Evolutionary conservation across 2,888 invertebrate genomes (phyloP).

Genomic region (Tetragonisca angustula): DNA sequence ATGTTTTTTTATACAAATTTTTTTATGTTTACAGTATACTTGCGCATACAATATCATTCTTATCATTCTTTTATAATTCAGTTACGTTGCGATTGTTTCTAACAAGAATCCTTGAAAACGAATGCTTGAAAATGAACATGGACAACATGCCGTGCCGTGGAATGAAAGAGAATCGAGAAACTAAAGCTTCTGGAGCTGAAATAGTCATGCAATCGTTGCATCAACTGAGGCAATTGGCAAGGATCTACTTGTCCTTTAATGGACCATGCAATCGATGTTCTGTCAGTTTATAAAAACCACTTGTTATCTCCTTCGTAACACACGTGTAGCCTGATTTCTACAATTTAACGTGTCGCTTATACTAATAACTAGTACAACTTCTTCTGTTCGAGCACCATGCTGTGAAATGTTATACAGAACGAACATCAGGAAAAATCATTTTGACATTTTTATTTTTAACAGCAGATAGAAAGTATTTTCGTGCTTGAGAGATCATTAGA

Average conservation of each 20-base stretch:
- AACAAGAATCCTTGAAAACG: neutral
- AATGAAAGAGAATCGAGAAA: constrained; percentile 9
- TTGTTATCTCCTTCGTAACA: constrained; percentile 8
- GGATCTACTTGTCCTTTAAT: constrained; percentile 44
- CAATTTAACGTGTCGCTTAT: no score
- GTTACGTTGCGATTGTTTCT: neutral
- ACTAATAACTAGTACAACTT: no score
- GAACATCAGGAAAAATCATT: neutral
- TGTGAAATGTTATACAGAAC: neutral
- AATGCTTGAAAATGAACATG: constrained; percentile 7
- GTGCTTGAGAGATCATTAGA: neutral
- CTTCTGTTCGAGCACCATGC: no score
- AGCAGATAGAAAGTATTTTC: constrained; percentile 22
- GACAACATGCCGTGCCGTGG: neutral
- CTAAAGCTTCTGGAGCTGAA: constrained; percentile 11
- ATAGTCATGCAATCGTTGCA: constrained; percentile 16
- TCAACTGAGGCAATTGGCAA: constrained; percentile 9
- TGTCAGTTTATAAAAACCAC: constrained; percentile 4
- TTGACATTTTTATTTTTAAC: constrained; percentile 3
- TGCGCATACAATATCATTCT: no score
- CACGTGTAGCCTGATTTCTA: no score
- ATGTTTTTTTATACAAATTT: neutral
- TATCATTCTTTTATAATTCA: neutral
- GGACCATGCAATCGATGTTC: constrained; percentile 12
- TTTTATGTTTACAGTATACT: neutral